Conservation (phyloP, 2,888 invertebrate species). For the Plusia festucae region DNA sequence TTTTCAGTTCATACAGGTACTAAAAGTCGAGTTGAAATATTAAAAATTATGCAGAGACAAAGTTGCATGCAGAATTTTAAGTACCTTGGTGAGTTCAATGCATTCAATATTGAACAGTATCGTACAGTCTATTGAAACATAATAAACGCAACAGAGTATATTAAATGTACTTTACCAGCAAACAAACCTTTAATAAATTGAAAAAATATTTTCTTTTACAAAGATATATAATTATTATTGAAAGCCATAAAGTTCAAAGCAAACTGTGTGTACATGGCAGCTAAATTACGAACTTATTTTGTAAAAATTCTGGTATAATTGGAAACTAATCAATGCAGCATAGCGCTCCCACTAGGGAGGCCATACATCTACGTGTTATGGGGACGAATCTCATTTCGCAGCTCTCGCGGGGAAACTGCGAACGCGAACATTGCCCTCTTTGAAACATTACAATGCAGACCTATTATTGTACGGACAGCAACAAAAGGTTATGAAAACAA, state of each 20-base stretch:
- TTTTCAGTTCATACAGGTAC: neutral
- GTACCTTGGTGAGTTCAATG: neutral
- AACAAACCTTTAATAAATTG: too few species aligned
- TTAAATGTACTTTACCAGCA: neutral
- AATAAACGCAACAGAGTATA: neutral
- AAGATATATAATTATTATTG: neutral
- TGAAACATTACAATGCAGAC: conserved; percentile 46
- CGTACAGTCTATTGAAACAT: neutral
- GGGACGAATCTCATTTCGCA: conserved; percentile 56
- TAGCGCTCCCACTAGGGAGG: conserved; percentile 38
- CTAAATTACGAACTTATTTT: conserved; percentile 15
- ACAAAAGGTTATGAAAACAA: too few species aligned
- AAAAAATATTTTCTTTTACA: too few species aligned
- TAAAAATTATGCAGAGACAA: neutral
- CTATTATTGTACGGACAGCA: conserved; percentile 37
- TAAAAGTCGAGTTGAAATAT: neutral
- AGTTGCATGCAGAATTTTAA: neutral
- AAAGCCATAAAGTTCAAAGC: neutral
- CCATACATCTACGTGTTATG: conserved; percentile 49
- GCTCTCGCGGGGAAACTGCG: conserved; percentile 38
- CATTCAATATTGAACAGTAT: neutral
- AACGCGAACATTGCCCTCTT: conserved; percentile 35
- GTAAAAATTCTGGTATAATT: conserved; percentile 24
- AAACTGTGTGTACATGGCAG: neutral
- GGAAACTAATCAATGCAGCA: conserved; percentile 46